Conservation (phyloP, 2,888 invertebrate genomes). For the Glaucopsyche alexis region DNA sequence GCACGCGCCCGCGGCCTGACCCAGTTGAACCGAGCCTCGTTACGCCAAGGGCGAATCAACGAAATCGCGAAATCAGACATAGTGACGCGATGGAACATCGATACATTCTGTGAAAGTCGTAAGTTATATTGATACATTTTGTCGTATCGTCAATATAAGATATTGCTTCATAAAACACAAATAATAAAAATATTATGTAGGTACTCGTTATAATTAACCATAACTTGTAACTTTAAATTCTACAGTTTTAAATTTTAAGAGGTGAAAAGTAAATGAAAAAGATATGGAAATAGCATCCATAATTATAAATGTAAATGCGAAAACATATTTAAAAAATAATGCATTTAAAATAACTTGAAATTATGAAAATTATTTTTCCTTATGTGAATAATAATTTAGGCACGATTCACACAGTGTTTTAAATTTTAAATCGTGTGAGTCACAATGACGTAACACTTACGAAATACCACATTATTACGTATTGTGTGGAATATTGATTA, state of each 20-base stretch:
- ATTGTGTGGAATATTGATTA: slow-evolving; percentile 62
- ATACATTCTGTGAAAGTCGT: not conserved
- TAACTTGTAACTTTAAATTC: not conserved
- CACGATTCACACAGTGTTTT: slow-evolving; percentile 32
- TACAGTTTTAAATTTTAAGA: not conserved
- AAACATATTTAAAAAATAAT: not conserved
- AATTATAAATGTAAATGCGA: slow-evolving; percentile 7
- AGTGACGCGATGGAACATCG: slow-evolving; percentile 55
- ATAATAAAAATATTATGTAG: too few species aligned
- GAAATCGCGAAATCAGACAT: slow-evolving; percentile 65
- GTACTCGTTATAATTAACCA: not conserved
- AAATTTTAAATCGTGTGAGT: slow-evolving; percentile 43
- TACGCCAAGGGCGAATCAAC: slow-evolving; percentile 72
- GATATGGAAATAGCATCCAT: not conserved
- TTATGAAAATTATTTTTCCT: not conserved
- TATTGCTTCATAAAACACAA: not conserved
- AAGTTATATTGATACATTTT: not conserved
- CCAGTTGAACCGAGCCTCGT: slow-evolving; percentile 69
- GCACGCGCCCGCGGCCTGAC: slow-evolving; percentile 74
- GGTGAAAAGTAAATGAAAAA: not conserved
- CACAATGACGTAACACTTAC: slow-evolving; percentile 56
- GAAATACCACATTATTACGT: slow-evolving; percentile 54
- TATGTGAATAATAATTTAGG: slow-evolving; percentile 31
- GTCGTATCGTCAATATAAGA: not conserved
- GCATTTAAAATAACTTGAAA: not conserved